phyloP scores from a whole-genome alignment of 2,113 vertebrate genomes.

The Odontesthes bonariensis region DNA sequence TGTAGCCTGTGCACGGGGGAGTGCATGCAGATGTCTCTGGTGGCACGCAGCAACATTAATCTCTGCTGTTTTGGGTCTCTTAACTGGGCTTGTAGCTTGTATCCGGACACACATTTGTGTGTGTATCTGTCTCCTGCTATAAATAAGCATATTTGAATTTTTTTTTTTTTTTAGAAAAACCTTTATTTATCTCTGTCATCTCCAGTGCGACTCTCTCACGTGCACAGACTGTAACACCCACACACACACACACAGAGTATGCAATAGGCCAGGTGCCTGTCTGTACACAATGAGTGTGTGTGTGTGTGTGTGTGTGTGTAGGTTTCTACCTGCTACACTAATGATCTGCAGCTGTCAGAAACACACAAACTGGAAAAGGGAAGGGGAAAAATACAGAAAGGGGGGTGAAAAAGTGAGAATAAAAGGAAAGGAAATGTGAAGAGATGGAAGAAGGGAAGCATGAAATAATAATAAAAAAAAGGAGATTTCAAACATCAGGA shows the following conservation, averaged over 20 bases:
- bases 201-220: conserved; percentile 30
- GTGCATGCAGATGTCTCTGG: conserved; percentile 51
- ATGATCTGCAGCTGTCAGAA: conserved; percentile 71
- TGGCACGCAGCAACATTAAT: conserved; percentile 67
- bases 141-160: conserved; percentile 48
- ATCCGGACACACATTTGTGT: conserved; percentile 21
- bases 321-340: conserved; percentile 62
- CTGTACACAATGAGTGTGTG: conserved; percentile 9
- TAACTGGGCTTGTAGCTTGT: conserved; percentile 45
- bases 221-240: neutral
- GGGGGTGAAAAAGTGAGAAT: no score
- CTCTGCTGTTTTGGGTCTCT: conserved; percentile 57
- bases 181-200: conserved; percentile 61
- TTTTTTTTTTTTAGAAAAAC: conserved; percentile 30
- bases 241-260: conserved; percentile 9
- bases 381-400: neutral
- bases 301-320: conserved; percentile 18
- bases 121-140: conserved; percentile 17
- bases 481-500: neutral
- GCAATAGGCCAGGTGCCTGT: conserved; percentile 53
- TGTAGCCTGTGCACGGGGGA: conserved; percentile 1
- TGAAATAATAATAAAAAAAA: neutral
- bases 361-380: conserved; percentile 6
- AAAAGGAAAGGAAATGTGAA: no score
- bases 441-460: neutral